These are phyloP conservation scores for Drosophila funebris DNA, from an alignment of 1,140 invertebrate genomes.

Conservation along the genomic window DNA sequence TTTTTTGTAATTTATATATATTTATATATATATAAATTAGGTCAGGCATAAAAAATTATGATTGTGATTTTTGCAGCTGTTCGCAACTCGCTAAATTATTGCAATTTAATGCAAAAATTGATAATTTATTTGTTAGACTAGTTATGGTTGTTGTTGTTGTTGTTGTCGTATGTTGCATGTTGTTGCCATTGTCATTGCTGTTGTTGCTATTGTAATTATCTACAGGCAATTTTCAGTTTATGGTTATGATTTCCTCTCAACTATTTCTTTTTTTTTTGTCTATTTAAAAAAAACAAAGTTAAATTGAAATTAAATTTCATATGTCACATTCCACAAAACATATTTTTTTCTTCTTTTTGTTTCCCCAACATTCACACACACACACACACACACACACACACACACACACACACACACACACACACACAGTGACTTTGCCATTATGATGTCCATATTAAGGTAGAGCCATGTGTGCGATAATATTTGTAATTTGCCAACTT, in stretches of 20 bases:
- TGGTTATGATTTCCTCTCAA: constrained; percentile 52
- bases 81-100: constrained; percentile 31
- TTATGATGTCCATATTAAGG: background rate
- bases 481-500: constrained; percentile 8
- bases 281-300: constrained; percentile 19
- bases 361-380: background rate
- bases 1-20: background rate
- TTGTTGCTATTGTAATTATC: constrained; percentile 21
- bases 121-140: constrained; percentile 51
- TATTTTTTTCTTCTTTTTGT: constrained; percentile 27
- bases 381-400: background rate
- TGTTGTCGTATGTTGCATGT: constrained; percentile 7
- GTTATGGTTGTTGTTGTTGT: background rate
- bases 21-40: constrained; percentile 29
- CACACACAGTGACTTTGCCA: constrained; percentile 4
- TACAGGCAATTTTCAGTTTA: constrained; percentile 52
- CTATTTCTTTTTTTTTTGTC: background rate
- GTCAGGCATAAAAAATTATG: constrained; percentile 17
- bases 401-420: background rate
- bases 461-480: constrained; percentile 1
- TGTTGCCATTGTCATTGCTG: constrained; percentile 9
- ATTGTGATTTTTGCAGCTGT: constrained; percentile 39
- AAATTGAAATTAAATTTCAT: constrained; percentile 68
- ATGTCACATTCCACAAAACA: constrained; percentile 46
- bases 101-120: constrained; percentile 40